These are phyloP conservation scores for Stenotaenia linearis DNA, from an alignment of 2,888 invertebrate genomes.

Conservation along the genomic window DNA sequence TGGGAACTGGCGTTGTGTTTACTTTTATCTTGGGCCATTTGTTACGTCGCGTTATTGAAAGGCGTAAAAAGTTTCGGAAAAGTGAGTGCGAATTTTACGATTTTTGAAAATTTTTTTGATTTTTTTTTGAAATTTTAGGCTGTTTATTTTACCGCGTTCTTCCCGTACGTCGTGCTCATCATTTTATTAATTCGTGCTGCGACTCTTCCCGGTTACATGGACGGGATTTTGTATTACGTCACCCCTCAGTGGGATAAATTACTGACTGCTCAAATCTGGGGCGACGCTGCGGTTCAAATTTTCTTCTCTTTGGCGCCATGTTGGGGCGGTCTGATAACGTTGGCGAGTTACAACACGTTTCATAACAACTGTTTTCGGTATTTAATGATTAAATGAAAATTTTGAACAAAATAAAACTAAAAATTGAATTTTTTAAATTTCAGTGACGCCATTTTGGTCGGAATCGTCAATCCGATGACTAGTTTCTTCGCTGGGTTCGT, in stretches of 20 bases:
- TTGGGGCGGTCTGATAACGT: slow-evolving; percentile 36
- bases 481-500: slow-evolving; percentile 50
- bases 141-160: slow-evolving; percentile 71
- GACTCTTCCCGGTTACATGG: slow-evolving; percentile 68
- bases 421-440: not conserved
- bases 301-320: slow-evolving; percentile 36
- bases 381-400: not conserved
- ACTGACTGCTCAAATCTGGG: slow-evolving; percentile 54
- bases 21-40: slow-evolving; percentile 69
- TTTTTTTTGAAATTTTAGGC: slow-evolving; percentile 52
- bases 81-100: slow-evolving; percentile 41
- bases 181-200: slow-evolving; percentile 72
- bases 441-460: slow-evolving; percentile 43
- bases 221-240: slow-evolving; percentile 71
- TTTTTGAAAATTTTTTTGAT: no score
- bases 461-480: slow-evolving; percentile 47
- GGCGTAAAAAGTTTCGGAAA: slow-evolving; percentile 75
- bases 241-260: slow-evolving; percentile 70
- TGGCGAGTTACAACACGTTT: slow-evolving; percentile 36
- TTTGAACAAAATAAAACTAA: not conserved
- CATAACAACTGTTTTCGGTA: slow-evolving; percentile 37
- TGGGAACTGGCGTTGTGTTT: slow-evolving; percentile 68
- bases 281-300: slow-evolving; percentile 36
- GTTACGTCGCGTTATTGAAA: slow-evolving; percentile 70
- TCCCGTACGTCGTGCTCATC: slow-evolving; percentile 68